Conservation (phyloP, 64 coral and sea anemone species). For the Stylophora pistillata region DNA sequence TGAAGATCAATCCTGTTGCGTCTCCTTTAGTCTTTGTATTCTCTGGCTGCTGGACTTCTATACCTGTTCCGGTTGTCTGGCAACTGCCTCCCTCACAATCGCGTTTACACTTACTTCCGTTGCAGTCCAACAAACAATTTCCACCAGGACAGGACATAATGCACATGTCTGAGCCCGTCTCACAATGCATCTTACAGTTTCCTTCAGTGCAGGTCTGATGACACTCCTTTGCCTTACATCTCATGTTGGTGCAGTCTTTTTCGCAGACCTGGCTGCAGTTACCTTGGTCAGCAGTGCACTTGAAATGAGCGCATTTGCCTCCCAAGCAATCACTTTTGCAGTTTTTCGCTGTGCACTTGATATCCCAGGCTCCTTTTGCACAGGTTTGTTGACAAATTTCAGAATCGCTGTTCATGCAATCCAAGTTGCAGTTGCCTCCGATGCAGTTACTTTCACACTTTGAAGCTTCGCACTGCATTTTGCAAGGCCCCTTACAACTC, state of each 20-base stretch:
- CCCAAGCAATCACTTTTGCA: constrained; percentile 7
- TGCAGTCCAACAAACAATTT: constrained; percentile 13
- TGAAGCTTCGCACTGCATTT: constrained; percentile 28
- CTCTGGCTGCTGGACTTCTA: neutral
- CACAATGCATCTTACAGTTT: constrained; percentile 24
- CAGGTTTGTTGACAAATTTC: constrained; percentile 20
- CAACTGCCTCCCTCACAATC: constrained; percentile 15
- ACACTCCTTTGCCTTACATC: constrained; percentile 11
- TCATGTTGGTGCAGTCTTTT: constrained; percentile 22
- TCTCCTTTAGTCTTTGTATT: too few species aligned
- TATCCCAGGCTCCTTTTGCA: constrained; percentile 12
- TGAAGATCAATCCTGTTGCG: neutral
- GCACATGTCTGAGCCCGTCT: constrained; percentile 10
- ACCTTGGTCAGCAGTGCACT: neutral
- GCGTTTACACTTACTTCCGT: constrained; percentile 15
- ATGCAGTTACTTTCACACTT: constrained; percentile 24
- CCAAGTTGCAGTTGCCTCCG: constrained; percentile 11
- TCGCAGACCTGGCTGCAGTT: constrained; percentile 31
- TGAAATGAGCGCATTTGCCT: neutral
- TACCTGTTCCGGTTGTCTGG: neutral
- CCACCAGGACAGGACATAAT: constrained; percentile 32
- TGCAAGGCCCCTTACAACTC: constrained; percentile 34
- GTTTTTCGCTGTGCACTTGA: constrained; percentile 29
- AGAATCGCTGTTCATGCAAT: neutral
- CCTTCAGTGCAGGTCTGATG: constrained; percentile 18